Conservation (phyloP, 1,140 invertebrate species). For the Pseudobourletiella spinata region DNA sequence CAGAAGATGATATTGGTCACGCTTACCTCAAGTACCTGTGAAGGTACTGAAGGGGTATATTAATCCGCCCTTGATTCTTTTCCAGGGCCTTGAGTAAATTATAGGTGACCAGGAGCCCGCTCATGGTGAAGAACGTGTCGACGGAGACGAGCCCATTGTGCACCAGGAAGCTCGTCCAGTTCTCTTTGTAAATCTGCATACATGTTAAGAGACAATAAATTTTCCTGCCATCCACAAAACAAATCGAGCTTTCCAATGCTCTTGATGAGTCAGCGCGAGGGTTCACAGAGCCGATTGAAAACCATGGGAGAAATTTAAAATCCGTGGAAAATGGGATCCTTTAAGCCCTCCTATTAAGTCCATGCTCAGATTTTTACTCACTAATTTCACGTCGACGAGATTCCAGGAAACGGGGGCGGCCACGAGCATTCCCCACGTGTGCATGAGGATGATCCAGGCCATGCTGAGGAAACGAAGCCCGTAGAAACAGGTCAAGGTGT, state of each 20-base stretch:
- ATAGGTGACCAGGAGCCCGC: constrained; percentile 36
- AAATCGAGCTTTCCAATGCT: too few relatives aligned
- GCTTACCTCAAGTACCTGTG: constrained; percentile 36
- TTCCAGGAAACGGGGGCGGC: background rate
- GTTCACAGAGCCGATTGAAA: too few relatives aligned
- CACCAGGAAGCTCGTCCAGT: constrained; percentile 14
- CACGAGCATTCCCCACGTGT: constrained; percentile 36
- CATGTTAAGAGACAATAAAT: background rate
- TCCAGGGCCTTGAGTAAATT: constrained; percentile 35
- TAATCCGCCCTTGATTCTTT: constrained; percentile 27
- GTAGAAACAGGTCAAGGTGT: constrained; percentile 37
- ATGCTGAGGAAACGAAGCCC: constrained; percentile 44
- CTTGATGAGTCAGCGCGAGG: too few relatives aligned
- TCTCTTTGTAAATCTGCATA: constrained; percentile 7
- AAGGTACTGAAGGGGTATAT: constrained; percentile 32
- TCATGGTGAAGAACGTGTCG: constrained; percentile 44
- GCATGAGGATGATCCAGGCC: constrained; percentile 47
- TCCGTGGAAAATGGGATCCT: too few relatives aligned
- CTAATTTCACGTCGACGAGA: constrained; percentile 6
- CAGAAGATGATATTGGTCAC: too few relatives aligned
- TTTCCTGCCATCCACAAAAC: background rate
- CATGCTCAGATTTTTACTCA: background rate
- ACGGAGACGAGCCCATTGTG: constrained; percentile 43
- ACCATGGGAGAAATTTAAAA: too few relatives aligned
- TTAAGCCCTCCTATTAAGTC: too few relatives aligned